A percentile compares a stretch with the other conserved stretches of the same genome.
phyloP scores from a whole-genome alignment of 2,113 vertebrate genomes.

The Xerus inauris region DNA sequence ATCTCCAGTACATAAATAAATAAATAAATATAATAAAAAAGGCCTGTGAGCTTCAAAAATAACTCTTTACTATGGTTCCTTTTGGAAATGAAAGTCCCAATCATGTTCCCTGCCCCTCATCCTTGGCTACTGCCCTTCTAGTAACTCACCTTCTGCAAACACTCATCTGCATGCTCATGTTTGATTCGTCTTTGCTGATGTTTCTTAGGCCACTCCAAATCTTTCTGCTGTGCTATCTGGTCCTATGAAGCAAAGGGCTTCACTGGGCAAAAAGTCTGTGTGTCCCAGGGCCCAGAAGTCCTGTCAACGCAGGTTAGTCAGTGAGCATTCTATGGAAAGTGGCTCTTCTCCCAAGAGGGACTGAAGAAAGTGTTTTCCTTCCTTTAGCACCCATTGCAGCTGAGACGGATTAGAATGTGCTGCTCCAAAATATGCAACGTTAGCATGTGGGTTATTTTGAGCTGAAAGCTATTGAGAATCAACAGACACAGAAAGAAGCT shows the following conservation, averaged over 20 bases:
- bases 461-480: not conserved
- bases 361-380: not conserved
- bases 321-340: not conserved
- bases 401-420: not conserved
- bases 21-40: not conserved
- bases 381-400: not conserved
- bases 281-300: not conserved
- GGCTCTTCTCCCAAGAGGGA: not conserved
- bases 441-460: not conserved
- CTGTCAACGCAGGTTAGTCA: not conserved
- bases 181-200: not conserved
- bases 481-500: not conserved
- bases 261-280: not conserved
- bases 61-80: not conserved
- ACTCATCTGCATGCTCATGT: not conserved
- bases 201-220: not conserved
- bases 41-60: not conserved
- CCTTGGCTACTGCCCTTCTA: not conserved
- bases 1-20: too few relatives aligned
- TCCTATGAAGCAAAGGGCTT: not conserved
- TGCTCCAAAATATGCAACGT: not conserved
- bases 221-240: not conserved
- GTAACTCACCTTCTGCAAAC: not conserved
- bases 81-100: slow-evolving; percentile 20
- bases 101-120: not conserved